These are phyloP conservation scores for Disparrhopalites patrizii DNA, from an alignment of 2,888 invertebrate species.

Conservation along the genomic window DNA sequence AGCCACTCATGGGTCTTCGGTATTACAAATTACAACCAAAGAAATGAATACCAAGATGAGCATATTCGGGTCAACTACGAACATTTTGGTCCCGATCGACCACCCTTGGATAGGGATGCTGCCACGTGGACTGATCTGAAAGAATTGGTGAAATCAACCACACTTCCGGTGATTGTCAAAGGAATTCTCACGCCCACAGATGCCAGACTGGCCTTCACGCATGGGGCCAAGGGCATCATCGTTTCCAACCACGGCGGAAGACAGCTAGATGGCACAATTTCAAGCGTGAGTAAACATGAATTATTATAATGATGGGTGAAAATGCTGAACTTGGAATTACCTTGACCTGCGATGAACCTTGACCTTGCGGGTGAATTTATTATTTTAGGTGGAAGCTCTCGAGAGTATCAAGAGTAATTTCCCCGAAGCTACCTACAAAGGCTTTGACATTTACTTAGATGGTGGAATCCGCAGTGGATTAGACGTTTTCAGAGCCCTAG, in stretches of 20 bases:
- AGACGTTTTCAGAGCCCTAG: slow-evolving; percentile 85
- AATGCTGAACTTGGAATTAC: no score
- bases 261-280: slow-evolving; percentile 81
- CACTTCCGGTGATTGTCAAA: slow-evolving; percentile 76
- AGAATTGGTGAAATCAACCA: slow-evolving; percentile 58
- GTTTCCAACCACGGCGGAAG: slow-evolving; percentile 94
- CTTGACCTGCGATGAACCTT: no score
- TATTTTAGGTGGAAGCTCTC: slow-evolving; percentile 72
- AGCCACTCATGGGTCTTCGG: slow-evolving; percentile 13
- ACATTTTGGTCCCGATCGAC: neutral
- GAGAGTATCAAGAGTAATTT: slow-evolving; percentile 70
- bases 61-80: slow-evolving; percentile 7
- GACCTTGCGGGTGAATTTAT: no score
- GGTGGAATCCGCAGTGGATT: slow-evolving; percentile 80
- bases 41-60: slow-evolving; percentile 7
- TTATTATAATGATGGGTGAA: no score
- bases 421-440: slow-evolving; percentile 51
- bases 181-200: slow-evolving; percentile 83
- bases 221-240: slow-evolving; percentile 73
- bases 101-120: neutral
- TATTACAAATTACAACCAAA: slow-evolving; percentile 23
- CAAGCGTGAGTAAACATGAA: slow-evolving; percentile 60
- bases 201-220: slow-evolving; percentile 67
- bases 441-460: slow-evolving; percentile 76
- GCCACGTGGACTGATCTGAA: slow-evolving; percentile 15